Base-by-base conservation (phyloP, 2,113 vertebrate species). In the Siniperca chuatsi region DNA sequence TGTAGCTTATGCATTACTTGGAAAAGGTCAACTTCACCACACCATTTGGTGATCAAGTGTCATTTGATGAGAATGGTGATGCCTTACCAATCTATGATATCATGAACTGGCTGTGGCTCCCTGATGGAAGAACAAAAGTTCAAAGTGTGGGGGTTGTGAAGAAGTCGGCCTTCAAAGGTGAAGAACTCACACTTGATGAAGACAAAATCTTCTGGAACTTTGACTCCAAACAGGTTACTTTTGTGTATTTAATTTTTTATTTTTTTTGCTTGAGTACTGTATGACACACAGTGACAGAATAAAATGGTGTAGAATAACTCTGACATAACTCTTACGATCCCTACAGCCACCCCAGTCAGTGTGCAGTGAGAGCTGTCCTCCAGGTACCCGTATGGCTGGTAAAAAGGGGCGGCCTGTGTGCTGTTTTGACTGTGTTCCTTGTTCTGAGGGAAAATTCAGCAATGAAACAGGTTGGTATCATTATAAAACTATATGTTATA, bases 341-440 rank as follows among this genome's bases (percentile, higher is more conserved):
- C 16, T 60, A 8, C 67, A 92, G 91, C 64, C 87, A 40, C 89
- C 87, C 4, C 68, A 1, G 21, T 89, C 89, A 75, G 82, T 75
- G 29, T 96, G 96, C 80, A 96, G 95, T 76, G 90, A 96, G n/a
- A 91, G 90, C 57, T 97, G 97, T 74, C 90, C 70, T 35, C 92
- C 95, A 10, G 96, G 96, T 21, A 96, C 94, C 33, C 79, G 90
- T 46, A 94, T 93, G 78, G 95, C 94, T 42, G 93, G 93, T 81
- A 92, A 82, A 58, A 96, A 96, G 8, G 94, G 95, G 6, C 78
- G 96, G 61, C 95, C 96, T 4, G 72, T 86, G 2, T 96, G 96
- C 78, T 96, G 96, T 85, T 97, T 96, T 48, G 95, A 97, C 74
- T 97, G 96, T 58, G 87, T 97, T n/a, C 92, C 74, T 2, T 96